These are phyloP conservation scores for Nothura maculosa DNA, from an alignment of 2,797 vertebrate genomes.

Conservation along the genomic window DNA sequence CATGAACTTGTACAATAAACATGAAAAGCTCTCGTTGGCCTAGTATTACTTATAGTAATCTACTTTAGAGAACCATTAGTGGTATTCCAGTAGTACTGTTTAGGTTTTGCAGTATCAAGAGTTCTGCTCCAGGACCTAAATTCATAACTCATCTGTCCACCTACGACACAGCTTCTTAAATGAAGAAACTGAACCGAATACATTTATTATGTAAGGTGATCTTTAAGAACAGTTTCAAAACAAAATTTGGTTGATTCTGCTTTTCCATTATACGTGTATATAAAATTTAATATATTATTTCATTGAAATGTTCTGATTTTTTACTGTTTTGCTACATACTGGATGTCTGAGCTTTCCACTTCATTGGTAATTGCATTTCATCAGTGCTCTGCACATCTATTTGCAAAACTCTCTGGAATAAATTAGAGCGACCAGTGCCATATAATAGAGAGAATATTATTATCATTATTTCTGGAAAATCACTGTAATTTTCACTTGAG, in stretches of 20 bases:
- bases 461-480: conserved; percentile 17
- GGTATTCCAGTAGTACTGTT: background rate
- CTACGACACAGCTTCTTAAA: background rate
- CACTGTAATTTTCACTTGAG: background rate
- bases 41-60: background rate
- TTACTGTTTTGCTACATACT: background rate
- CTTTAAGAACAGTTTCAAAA: background rate
- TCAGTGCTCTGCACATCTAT: background rate
- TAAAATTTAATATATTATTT: background rate
- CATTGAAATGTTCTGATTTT: background rate
- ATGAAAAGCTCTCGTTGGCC: background rate
- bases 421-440: background rate
- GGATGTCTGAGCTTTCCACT: background rate
- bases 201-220: background rate
- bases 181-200: background rate
- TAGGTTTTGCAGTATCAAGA: background rate
- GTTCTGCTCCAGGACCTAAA: background rate
- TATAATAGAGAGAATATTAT: background rate
- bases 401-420: background rate
- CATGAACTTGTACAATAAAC: background rate
- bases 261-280: background rate
- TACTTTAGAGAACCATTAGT: background rate
- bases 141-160: background rate
- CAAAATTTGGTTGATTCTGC: background rate
- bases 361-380: background rate